phyloP scores from a whole-genome alignment of 2,113 vertebrate genomes.

The Pelecanus crispus region DNA sequence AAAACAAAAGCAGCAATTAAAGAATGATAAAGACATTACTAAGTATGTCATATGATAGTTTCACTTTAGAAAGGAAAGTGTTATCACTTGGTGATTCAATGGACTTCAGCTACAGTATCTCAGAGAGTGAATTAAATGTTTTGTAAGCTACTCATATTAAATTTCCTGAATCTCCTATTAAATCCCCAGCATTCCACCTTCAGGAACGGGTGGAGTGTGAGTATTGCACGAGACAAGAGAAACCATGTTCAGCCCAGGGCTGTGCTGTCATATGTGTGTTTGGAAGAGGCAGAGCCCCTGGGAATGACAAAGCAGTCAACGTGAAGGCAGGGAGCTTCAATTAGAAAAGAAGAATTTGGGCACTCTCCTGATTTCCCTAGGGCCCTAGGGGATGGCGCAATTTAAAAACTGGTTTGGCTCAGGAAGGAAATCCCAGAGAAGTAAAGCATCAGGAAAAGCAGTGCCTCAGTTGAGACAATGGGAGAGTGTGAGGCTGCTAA shows the following conservation, averaged over 20 bases:
- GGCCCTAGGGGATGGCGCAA: not conserved
- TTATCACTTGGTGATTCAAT: not conserved
- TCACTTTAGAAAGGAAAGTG: not conserved
- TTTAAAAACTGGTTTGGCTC: not conserved
- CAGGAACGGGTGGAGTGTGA: not conserved
- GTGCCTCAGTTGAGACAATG: not conserved
- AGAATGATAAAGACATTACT: constrained; percentile 41
- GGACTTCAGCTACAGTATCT: not conserved
- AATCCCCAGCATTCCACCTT: not conserved
- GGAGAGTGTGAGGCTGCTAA: not conserved
- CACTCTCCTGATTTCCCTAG: not conserved
- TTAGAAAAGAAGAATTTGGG: not conserved
- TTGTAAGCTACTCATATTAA: not conserved
- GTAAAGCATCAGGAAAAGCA: not conserved
- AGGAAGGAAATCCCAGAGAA: not conserved
- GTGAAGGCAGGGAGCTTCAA: not conserved
- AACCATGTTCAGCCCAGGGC: not conserved
- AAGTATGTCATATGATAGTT: not conserved
- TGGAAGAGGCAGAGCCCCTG: not conserved
- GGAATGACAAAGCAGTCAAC: not conserved
- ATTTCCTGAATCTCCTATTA: not conserved
- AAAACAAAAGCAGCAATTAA: constrained; percentile 55
- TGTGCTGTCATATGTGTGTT: not conserved
- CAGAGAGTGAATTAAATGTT: not conserved
- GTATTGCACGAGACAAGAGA: not conserved